These are phyloP conservation scores for Ivindomyrus marchei DNA, from an alignment of 2,113 vertebrate species.

Conservation along the genomic window DNA sequence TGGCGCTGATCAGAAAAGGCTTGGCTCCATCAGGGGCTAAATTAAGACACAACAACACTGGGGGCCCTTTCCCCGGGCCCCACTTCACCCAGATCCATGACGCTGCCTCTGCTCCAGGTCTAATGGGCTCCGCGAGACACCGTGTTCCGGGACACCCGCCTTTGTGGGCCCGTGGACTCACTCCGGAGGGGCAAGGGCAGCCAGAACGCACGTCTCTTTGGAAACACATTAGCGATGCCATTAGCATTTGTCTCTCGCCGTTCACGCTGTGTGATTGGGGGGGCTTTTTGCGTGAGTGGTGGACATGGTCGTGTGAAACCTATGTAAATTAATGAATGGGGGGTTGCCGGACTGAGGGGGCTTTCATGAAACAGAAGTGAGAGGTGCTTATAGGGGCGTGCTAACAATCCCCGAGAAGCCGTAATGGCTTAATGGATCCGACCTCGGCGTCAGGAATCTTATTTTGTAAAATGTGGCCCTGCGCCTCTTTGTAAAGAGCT, in stretches of 20 bases:
- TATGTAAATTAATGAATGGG: constrained; percentile 1
- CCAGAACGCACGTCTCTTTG: neutral
- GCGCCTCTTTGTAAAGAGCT: neutral
- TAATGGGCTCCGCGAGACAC: neutral
- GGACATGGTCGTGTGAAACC: neutral
- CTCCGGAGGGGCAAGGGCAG: no score
- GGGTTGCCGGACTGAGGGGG: neutral
- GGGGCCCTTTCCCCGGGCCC: neutral
- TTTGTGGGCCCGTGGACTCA: neutral
- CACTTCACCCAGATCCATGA: neutral
- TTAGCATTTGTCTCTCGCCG: neutral
- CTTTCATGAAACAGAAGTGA: neutral
- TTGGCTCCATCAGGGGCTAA: neutral
- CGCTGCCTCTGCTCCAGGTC: neutral
- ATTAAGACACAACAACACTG: neutral
- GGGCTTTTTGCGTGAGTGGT: neutral
- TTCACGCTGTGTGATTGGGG: neutral
- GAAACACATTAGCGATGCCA: constrained; percentile 14
- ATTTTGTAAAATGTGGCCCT: neutral
- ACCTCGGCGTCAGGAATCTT: neutral
- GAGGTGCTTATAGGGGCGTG: neutral
- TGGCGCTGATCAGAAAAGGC: neutral
- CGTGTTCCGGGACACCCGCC: neutral
- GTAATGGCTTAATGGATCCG: constrained; percentile 16
- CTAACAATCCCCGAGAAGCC: neutral